phyloP scores from a whole-genome alignment of 2,113 vertebrate genomes.

The Callospermophilus lateralis region DNA sequence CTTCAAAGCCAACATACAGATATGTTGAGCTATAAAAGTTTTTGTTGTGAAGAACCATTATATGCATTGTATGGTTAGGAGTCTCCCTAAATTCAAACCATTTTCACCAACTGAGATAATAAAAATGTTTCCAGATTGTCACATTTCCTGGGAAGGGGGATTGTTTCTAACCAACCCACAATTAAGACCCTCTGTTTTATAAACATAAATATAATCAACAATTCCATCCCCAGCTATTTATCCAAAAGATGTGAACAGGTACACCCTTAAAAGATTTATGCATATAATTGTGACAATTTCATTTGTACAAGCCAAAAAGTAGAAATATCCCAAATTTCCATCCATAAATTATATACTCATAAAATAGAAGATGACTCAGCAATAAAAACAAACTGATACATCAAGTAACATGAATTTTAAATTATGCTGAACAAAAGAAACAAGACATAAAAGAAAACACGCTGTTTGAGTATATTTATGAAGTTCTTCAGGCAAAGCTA shows the following conservation, averaged over 20 bases:
- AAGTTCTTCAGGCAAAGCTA: slow-evolving; percentile 17
- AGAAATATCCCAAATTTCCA: background rate
- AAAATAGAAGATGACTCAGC: background rate
- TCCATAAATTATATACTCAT: background rate
- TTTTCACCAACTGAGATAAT: background rate
- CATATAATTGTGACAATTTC: background rate
- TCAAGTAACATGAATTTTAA: background rate
- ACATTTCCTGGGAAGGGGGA: background rate
- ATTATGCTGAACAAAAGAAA: background rate
- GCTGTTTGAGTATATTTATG: slow-evolving; percentile 19
- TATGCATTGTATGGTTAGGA: background rate
- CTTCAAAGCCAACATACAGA: background rate
- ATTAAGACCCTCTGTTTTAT: background rate
- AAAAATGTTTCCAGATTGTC: background rate
- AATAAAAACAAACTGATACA: background rate
- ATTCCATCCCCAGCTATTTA: background rate
- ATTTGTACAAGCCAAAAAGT: background rate
- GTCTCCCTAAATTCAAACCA: background rate
- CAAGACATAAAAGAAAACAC: background rate
- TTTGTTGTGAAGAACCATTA: background rate
- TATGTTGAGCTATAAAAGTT: background rate
- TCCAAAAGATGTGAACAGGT: background rate
- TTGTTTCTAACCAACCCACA: background rate
- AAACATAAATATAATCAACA: background rate
- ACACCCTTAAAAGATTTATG: background rate